Percentiles rank a stretch among this genome's conserved stretches.
These are phyloP conservation scores for Micromesistius poutassou DNA, from an alignment of 2,797 vertebrate genomes.

Conservation along the genomic window DNA sequence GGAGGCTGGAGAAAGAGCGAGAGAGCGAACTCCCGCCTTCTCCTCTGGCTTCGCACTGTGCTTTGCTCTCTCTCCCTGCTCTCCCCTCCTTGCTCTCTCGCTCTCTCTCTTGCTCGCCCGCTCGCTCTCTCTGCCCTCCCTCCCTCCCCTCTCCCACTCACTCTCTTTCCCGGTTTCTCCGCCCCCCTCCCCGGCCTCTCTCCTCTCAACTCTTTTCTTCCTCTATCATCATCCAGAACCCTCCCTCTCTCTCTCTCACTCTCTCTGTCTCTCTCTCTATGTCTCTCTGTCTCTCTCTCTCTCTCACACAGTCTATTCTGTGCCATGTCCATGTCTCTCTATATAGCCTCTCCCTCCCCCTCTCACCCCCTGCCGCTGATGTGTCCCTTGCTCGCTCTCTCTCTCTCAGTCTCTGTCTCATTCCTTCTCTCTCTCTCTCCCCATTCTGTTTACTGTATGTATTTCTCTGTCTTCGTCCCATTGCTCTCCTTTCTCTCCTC, in stretches of 20 bases:
- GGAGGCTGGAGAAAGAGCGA: conserved; percentile 17
- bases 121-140: conserved; percentile 1
- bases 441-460: too few relatives aligned
- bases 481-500: too few relatives aligned
- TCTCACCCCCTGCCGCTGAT: conserved; percentile 3
- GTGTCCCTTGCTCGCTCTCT: background rate
- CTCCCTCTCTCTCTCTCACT: conserved; percentile 22
- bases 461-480: too few relatives aligned
- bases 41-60: conserved; percentile 37
- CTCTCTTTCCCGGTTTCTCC: background rate
- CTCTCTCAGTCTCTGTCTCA: background rate
- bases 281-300: conserved; percentile 21
- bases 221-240: conserved; percentile 15
- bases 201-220: conserved; percentile 20
- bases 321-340: conserved; percentile 15
- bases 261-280: conserved; percentile 34
- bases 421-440: too few relatives aligned
- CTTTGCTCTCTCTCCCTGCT: conserved; percentile 46
- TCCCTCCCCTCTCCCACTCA: conserved; percentile 38
- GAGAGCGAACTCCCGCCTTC: conserved; percentile 42
- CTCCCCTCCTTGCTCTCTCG: conserved; percentile 48
- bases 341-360: conserved; percentile 8
- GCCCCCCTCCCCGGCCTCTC: conserved; percentile 16
- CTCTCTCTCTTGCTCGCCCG: conserved; percentile 41
- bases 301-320: conserved; percentile 1